Base-by-base conservation (phyloP, 1,140 invertebrate species). In the Pseudomyrmex flavicornis region DNA sequence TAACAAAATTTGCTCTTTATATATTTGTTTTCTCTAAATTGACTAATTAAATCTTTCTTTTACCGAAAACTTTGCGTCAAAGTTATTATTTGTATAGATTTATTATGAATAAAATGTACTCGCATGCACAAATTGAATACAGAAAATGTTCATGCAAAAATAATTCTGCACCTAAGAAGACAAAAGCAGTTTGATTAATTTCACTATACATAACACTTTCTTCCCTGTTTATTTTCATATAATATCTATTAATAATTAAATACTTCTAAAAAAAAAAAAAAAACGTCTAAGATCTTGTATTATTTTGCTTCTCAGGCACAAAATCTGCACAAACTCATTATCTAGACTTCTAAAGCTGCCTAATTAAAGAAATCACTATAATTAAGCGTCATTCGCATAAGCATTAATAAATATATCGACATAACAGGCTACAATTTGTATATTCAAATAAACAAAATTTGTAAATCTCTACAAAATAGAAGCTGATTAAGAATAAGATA, bases 351-450 rank as follows among this genome's bases (percentile, higher is more conserved):
- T 35, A 35, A 35, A 52, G n/a, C 66, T 44, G n/a, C 12, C 46
- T 35, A 80, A 48, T 17, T 70, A 44, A 58, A 48, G 9, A 50
- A 50, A 48, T 72, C n/a, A 13, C 65, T 58, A 79, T 46, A 2
- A 46, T 59, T 70, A 80, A 80, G 65, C 54, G 17, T 61, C 54
- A 80, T 80, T 76, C 74, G 12, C 2, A 72, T 48, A 68, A 77
- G 75, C 76, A 80, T 17, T 50, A 79, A 69, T 26, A 15, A 44
- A 10, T 15, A 58, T n/a, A 15, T 56, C 35, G 46, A 48, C 46
- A 48, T 69, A 10, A 20, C 66, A 68, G 4, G 35, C 35, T 35
- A 44, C 50, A 70, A 58, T 59, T 44, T 77, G 12, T 59, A 80
- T 77, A 35, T 35, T 35, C 5, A 35, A 35, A 35, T 35, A 35